Base-by-base conservation (phyloP, 2,113 vertebrate genomes). In the Galemys pyrenaicus region DNA sequence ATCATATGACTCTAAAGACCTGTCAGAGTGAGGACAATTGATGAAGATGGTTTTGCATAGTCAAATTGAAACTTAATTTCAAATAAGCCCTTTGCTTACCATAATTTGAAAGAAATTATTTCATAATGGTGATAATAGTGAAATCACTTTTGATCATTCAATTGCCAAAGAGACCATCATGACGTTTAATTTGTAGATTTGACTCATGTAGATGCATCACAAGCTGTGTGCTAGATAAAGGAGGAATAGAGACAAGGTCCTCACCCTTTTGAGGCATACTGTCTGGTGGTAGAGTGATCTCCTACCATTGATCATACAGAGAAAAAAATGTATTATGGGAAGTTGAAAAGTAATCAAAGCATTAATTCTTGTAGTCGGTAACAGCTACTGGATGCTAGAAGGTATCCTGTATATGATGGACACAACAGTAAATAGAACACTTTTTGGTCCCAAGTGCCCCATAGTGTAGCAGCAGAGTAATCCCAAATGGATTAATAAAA, bases 321-420 rank as follows among this genome's bases (percentile, higher is more conserved):
- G 24, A 92, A 78, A 92, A 78, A 75, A 9, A 68, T 20, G 35
- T 32, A 51, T 54, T 54, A 56, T 49, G 30, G 9, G 71, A 81
- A 94, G n/a, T 70, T 83, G 22, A 94, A 79, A 71, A 67, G 10
- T 68, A 22, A 80, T 93, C 5, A 94, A 51, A 68, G 91, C 56
- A 78, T 6, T 56, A 4, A 26, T 54, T 46, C 35, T 81, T 93
- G 82, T 67, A 71, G 87, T 74, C 37, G 68, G 5, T 49, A 71
- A 28, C 1, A 68, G 30, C 41, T 35, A 75, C 20, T 68, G 37
- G 28, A 3, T 68, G 10, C 26, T 37, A 84, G 37, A 80, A 84
- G 1, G 6, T 67, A 22, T 46, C n/a, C 7, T 93, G 19, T 13
- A 60, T n/a, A 44, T 24, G 41, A 8, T 8, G 16, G 70, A 41